These are phyloP conservation scores for Minunthozetes semirufus DNA, from an alignment of 2,888 invertebrate species.

Conservation along the genomic window DNA sequence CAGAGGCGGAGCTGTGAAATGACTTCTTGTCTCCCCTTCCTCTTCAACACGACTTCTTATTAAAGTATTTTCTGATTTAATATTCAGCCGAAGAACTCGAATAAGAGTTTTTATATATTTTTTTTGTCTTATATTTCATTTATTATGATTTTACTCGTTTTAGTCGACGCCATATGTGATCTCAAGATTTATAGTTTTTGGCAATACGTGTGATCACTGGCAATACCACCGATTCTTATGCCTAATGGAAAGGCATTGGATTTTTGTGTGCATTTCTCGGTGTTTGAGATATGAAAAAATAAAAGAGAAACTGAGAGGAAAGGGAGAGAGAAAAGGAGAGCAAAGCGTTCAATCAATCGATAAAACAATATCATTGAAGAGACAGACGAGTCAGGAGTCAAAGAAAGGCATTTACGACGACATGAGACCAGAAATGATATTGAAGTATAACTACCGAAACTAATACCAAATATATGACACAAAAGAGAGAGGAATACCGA, in stretches of 20 bases:
- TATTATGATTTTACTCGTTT: constrained; percentile 11
- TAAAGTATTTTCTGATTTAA: too few relatives aligned
- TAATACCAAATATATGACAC: constrained; percentile 14
- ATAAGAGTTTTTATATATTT: not conserved
- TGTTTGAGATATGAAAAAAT: not conserved
- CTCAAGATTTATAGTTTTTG: constrained; percentile 17
- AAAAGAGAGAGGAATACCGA: not conserved
- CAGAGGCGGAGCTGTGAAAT: too few relatives aligned
- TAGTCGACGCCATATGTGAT: constrained; percentile 18
- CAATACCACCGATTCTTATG: not conserved
- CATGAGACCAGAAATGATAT: constrained; percentile 17
- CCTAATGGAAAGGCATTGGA: not conserved
- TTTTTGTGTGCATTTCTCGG: constrained; percentile 9
- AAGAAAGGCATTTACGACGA: constrained; percentile 10
- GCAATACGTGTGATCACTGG: not conserved
- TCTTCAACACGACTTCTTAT: too few relatives aligned
- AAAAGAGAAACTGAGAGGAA: not conserved
- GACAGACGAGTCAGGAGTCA: constrained; percentile 27
- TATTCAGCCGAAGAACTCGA: too few relatives aligned
- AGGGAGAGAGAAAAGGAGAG: not conserved
- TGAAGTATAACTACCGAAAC: constrained; percentile 27
- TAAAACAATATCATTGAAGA: constrained; percentile 14
- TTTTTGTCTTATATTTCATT: constrained; percentile 15
- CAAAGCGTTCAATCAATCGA: not conserved
- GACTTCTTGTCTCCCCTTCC: too few relatives aligned